These are phyloP conservation scores for Gymnorhina tibicen DNA, from an alignment of 2,113 vertebrate species.

Conservation along the genomic window DNA sequence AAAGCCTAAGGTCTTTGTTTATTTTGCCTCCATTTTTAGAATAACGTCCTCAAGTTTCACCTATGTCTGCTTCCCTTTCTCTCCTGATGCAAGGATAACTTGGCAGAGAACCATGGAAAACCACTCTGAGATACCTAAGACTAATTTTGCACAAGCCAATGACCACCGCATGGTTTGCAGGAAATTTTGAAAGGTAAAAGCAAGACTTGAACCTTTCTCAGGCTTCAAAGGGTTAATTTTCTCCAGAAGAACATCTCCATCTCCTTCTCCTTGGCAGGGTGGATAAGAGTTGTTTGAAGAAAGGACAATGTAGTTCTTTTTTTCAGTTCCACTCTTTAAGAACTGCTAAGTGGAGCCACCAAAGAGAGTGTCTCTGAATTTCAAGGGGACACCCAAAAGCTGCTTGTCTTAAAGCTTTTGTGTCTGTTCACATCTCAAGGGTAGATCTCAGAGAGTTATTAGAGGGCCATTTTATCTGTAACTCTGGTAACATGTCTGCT, in stretches of 20 bases:
- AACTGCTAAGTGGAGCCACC: neutral
- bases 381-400: neutral
- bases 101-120: neutral
- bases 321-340: neutral
- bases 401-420: neutral
- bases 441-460: neutral
- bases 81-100: neutral
- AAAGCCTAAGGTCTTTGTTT: neutral
- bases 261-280: neutral
- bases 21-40: neutral
- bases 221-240: neutral
- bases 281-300: neutral
- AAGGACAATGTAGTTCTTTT: neutral
- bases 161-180: neutral
- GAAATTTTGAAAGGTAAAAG: neutral
- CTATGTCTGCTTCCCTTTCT: neutral
- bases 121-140: neutral
- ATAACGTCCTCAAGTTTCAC: neutral
- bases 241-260: neutral
- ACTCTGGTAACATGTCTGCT: neutral
- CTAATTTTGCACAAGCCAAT: neutral
- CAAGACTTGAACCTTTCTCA: neutral
- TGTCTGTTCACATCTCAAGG: neutral
- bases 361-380: neutral
- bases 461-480: neutral